A percentile compares a stretch with the other conserved stretches of the same genome.
These are phyloP conservation scores for Ypsolopha sequella DNA, from an alignment of 2,888 invertebrate species.

Conservation along the genomic window DNA sequence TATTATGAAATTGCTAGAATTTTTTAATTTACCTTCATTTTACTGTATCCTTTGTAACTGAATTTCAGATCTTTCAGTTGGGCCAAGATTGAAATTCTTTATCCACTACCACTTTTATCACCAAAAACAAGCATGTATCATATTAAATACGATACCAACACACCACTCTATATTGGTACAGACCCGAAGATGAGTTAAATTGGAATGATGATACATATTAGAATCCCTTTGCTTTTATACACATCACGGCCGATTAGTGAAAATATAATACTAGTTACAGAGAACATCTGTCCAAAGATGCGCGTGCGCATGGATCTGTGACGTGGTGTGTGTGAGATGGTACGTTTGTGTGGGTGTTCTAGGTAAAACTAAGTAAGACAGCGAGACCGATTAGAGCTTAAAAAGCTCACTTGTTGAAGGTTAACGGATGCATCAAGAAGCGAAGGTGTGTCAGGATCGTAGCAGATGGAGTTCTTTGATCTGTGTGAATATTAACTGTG, in stretches of 20 bases:
- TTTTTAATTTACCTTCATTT: background rate
- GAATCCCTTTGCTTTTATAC: conserved; percentile 12
- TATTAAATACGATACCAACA: too few species aligned
- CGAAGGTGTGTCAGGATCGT: too few species aligned
- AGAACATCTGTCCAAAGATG: background rate
- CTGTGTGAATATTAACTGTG: too few species aligned
- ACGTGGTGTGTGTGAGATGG: too few species aligned
- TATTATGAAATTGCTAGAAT: too few species aligned
- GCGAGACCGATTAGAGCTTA: too few species aligned
- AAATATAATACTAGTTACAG: background rate
- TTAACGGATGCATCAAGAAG: too few species aligned
- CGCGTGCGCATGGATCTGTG: too few species aligned
- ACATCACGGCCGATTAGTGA: conserved; percentile 1
- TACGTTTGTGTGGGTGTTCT: too few species aligned
- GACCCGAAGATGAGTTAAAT: conserved; percentile 8
- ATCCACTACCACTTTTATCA: background rate
- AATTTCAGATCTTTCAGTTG: background rate
- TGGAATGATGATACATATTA: conserved; percentile 9
- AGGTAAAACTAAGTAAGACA: too few species aligned
- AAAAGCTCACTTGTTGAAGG: too few species aligned
- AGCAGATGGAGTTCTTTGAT: too few species aligned
- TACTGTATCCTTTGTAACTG: background rate
- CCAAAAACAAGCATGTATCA: background rate
- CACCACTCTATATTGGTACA: background rate
- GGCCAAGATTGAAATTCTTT: background rate